Conservation (phyloP, 2,888 invertebrate genomes). For the Leptopilina myrica region DNA sequence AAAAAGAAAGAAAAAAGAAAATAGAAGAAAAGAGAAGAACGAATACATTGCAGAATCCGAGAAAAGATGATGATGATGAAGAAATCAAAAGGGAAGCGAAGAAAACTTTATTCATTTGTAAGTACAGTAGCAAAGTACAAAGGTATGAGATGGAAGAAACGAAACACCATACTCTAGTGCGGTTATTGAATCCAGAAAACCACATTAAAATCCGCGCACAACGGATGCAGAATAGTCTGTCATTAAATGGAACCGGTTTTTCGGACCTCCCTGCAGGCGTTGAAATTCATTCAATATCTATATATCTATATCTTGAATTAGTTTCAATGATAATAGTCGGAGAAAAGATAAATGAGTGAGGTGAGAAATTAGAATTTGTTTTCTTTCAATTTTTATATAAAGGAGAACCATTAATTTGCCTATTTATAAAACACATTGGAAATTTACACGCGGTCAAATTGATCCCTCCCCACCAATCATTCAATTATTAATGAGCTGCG, state of each 20-base stretch:
- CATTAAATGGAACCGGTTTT: slow-evolving; percentile 58
- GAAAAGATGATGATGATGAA: background rate
- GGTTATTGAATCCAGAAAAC: slow-evolving; percentile 58
- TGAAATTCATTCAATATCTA: slow-evolving; percentile 48
- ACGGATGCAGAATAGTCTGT: slow-evolving; percentile 58
- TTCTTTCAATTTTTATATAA: no score
- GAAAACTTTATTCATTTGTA: background rate
- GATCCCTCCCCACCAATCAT: no score
- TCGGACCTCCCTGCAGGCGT: slow-evolving; percentile 55
- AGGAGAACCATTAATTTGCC: no score
- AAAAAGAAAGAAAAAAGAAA: no score
- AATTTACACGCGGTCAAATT: no score
- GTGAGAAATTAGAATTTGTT: background rate
- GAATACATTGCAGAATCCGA: no score
- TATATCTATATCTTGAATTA: slow-evolving; percentile 53
- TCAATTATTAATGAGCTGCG: no score
- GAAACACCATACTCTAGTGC: slow-evolving; percentile 46
- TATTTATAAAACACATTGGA: no score
- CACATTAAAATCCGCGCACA: slow-evolving; percentile 56
- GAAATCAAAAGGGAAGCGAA: background rate
- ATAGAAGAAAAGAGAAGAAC: no score
- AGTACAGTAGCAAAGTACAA: slow-evolving; percentile 25
- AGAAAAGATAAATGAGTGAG: background rate
- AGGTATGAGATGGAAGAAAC: slow-evolving; percentile 36
- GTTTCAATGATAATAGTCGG: background rate